These are phyloP conservation scores for Amphipoea lucens DNA, from an alignment of 2,888 invertebrate genomes.

Conservation along the genomic window DNA sequence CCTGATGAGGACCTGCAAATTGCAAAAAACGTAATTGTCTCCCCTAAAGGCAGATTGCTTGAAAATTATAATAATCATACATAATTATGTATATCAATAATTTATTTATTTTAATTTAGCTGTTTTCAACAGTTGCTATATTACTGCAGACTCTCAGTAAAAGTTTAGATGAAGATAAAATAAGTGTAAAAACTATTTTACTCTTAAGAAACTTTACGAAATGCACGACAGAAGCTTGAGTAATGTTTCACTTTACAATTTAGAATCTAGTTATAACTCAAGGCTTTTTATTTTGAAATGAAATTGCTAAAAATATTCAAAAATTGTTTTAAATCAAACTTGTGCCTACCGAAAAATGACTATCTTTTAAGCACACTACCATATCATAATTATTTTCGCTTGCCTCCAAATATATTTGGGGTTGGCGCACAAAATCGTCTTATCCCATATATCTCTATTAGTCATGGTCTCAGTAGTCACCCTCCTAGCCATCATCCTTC, in stretches of 20 bases:
- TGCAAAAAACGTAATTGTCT: no score
- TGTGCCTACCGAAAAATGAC: neutral
- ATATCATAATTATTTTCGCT: no score
- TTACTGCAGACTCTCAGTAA: neutral
- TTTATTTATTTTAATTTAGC: neutral
- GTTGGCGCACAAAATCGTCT: no score
- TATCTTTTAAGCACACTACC: neutral
- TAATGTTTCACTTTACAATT: slow-evolving; percentile 31
- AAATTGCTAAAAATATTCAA: neutral
- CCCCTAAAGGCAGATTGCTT: no score
- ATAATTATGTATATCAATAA: no score
- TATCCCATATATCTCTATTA: neutral
- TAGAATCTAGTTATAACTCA: slow-evolving; percentile 19
- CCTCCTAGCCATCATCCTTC: no score
- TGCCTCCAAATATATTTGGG: neutral
- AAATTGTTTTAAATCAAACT: neutral
- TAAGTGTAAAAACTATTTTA: slow-evolving; percentile 1
- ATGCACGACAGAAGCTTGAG: slow-evolving; percentile 28
- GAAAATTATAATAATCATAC: no score
- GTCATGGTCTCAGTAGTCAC: neutral
- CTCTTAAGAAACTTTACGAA: slow-evolving; percentile 37
- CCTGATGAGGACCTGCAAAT: no score
- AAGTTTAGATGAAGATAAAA: slow-evolving; percentile 3
- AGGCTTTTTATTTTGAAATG: slow-evolving; percentile 38
- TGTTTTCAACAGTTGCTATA: neutral